A percentile compares a stretch with the other conserved stretches of the same genome.
Conservation (phyloP, 37 sponge, comb jelly and placozoan genomes). For the Halisarca cf. caerulea region DNA sequence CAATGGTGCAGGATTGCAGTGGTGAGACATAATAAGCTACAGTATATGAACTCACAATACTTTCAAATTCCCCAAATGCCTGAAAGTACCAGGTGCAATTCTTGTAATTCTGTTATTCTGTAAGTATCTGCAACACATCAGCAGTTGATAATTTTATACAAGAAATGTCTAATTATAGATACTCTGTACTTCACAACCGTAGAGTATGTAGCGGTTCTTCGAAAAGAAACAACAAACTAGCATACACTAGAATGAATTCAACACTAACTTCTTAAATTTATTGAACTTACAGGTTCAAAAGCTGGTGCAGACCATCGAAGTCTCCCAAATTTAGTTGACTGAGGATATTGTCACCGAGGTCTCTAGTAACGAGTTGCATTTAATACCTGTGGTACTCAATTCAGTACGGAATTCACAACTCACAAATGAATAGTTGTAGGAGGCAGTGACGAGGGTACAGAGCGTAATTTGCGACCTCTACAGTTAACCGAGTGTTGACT, state of each 20-base stretch:
- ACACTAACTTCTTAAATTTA: neutral
- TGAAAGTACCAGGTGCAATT: constrained; percentile 37
- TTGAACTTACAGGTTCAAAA: constrained; percentile 34
- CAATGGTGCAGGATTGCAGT: neutral
- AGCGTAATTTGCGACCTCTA: neutral
- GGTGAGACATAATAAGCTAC: neutral
- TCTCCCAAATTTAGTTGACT: constrained; percentile 16
- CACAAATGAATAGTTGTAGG: constrained; percentile 39
- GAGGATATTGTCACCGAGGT: constrained; percentile 46
- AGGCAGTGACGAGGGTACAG: neutral
- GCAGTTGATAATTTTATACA: too few relatives aligned
- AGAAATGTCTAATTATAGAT: too few relatives aligned
- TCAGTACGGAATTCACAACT: neutral
- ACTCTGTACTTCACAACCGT: too few relatives aligned
- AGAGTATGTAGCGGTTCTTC: too few relatives aligned
- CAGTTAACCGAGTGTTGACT: constrained; percentile 1
- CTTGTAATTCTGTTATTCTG: constrained; percentile 31
- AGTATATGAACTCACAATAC: constrained; percentile 22
- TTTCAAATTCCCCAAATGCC: constrained; percentile 3
- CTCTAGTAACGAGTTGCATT: neutral
- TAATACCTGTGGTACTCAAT: neutral
- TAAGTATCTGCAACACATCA: constrained; percentile 36
- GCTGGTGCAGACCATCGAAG: constrained; percentile 9
- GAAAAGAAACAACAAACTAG: too few relatives aligned
- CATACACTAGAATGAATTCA: too few relatives aligned